Base-by-base conservation (phyloP, 2,888 invertebrate species). In the Cephalotes varians region DNA sequence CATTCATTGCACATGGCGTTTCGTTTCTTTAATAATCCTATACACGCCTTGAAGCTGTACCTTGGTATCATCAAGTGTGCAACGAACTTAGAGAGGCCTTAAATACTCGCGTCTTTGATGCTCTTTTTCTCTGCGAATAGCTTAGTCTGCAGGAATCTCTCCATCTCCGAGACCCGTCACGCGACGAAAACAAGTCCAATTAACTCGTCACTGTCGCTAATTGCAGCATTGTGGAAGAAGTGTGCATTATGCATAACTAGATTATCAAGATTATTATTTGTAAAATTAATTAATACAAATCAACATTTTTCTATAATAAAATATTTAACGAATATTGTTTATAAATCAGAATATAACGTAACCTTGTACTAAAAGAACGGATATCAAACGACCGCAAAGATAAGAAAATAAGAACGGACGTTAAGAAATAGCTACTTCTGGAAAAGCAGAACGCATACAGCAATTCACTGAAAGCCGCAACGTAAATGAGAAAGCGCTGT, bases 101-200 rank as follows among this genome's bases (percentile, higher is more conserved):
- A 71, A 83, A 82, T 74, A 44, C 40, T 49, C 40, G 31, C 40
- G 73, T 51, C 76, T 44, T 40, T 51, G 44, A 54, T 65, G 81
- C 72, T 83, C 83, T 83, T 83, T 87, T 72, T 81, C 62, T 65
- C 79, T 60, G 69, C 76, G 64, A 58, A 77, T 81, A 81, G 76
- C 81, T 71, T 76, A 64, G 56, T 79, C 9, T 62, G 54, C 34
- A 86, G 82, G 87, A 91, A 90, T 90, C 86, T 87, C 77, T 81
- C 82, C 85, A 86, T 87, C 86, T 88, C 56, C 64, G 85, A 85
- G 81, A 81, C 87, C 83, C 88, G 90, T 92, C 92, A 92, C 91
- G 92, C 91, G 92, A 92, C 92, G 91, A 92, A 92, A 91, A 90
- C 90, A 88, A 87, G 90, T 84, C 91, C 91, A 93, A 93, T 93